Evolutionary conservation across 2,888 invertebrate genomes (phyloP).

Genomic region (Agapostemon virescens): DNA sequence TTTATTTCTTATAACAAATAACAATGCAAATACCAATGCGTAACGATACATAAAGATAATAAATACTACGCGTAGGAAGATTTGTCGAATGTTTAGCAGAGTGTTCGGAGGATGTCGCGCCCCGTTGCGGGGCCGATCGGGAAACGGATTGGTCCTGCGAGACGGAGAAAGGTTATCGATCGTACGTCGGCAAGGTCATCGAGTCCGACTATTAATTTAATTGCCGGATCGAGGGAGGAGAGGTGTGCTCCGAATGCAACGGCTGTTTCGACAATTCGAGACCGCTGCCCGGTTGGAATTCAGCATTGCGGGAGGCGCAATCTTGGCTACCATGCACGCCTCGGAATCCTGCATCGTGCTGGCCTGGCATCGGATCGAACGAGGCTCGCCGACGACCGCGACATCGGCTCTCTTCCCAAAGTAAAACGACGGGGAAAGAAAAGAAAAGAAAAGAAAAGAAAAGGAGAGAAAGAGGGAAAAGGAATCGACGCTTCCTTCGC

Average conservation of each 20-base stretch:
- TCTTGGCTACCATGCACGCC: constrained; percentile 63
- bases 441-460: background rate
- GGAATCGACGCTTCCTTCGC: constrained; percentile 20
- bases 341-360: constrained; percentile 63
- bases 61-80: no score
- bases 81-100: no score
- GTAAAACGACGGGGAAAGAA: background rate
- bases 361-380: constrained; percentile 28
- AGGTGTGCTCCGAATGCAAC: constrained; percentile 52
- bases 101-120: no score
- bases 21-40: no score
- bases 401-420: background rate
- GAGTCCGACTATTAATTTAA: constrained; percentile 57
- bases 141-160: background rate
- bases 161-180: constrained; percentile 49
- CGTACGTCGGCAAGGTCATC: constrained; percentile 41
- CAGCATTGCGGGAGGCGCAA: constrained; percentile 69
- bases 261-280: constrained; percentile 31
- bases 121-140: background rate
- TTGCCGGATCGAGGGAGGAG: constrained; percentile 44
- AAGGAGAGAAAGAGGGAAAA: constrained; percentile 21
- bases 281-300: constrained; percentile 56
- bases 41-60: no score
- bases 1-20: no score
- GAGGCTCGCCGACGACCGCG: constrained; percentile 16